Percentiles rank a stretch among this genome's conserved stretches.
phyloP scores from a whole-genome alignment of 2,113 vertebrate species.

The Rhagologus leucostigma region DNA sequence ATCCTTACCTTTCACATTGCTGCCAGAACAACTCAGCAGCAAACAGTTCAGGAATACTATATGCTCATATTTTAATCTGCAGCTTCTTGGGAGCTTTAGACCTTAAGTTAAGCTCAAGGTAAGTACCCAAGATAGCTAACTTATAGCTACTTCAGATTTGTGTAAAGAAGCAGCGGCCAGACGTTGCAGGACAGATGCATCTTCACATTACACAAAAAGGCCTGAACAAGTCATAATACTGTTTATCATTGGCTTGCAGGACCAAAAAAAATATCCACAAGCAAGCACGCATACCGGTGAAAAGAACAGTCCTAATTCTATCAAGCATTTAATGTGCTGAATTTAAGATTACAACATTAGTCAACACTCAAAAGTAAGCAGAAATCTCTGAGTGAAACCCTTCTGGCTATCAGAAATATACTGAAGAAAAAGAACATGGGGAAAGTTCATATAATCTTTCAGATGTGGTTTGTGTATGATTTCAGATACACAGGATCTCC shows the following conservation, averaged over 20 bases:
- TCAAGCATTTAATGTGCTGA: background rate
- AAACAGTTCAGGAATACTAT: background rate
- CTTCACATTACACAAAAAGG: background rate
- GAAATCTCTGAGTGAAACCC: background rate
- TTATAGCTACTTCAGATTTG: background rate
- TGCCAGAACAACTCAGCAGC: background rate
- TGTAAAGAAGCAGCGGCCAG: background rate
- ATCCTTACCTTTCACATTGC: background rate
- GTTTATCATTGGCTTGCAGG: background rate
- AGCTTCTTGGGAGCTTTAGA: background rate
- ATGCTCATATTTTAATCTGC: background rate
- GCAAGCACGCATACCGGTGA: background rate
- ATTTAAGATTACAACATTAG: background rate
- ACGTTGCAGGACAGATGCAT: background rate
- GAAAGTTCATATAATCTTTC: background rate
- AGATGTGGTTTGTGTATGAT: background rate
- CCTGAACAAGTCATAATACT: background rate
- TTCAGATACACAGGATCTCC: background rate
- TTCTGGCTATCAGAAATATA: background rate
- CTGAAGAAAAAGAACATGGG: background rate
- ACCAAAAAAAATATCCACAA: background rate
- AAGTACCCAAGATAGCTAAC: background rate
- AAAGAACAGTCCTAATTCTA: background rate
- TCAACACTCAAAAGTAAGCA: background rate
- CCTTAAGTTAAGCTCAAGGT: background rate